Evolutionary conservation across 2,888 invertebrate species (phyloP).

Genomic region (Lochmaea crataegi): DNA sequence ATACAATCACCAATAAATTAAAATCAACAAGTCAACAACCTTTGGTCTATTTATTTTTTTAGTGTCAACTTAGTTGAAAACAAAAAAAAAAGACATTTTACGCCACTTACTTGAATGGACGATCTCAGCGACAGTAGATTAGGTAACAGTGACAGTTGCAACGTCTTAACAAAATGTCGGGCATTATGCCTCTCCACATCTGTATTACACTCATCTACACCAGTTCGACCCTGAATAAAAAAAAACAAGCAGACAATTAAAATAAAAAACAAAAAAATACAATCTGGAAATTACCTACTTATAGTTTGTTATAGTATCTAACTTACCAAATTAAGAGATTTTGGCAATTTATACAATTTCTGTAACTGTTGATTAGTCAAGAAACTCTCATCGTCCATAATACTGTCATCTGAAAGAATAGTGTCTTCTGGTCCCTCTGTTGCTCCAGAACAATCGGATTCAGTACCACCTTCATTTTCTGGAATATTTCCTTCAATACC

Average conservation of each 20-base stretch:
- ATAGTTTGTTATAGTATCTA: constrained; percentile 43
- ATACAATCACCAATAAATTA: too few species aligned
- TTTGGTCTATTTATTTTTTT: background rate
- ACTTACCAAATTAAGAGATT: constrained; percentile 68
- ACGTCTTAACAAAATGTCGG: constrained; percentile 81
- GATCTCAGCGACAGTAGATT: constrained; percentile 80
- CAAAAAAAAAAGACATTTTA: too few species aligned
- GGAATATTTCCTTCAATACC: constrained; percentile 65
- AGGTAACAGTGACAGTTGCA: constrained; percentile 81
- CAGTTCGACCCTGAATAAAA: constrained; percentile 59
- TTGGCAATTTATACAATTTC: constrained; percentile 70
- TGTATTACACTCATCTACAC: constrained; percentile 75
- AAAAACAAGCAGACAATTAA: constrained; percentile 39
- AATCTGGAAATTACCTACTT: too few species aligned
- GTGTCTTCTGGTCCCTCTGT: constrained; percentile 77
- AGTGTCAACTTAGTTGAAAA: constrained; percentile 5
- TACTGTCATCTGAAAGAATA: constrained; percentile 73
- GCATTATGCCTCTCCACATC: constrained; percentile 90
- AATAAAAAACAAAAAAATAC: background rate
- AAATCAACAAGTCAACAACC: too few species aligned
- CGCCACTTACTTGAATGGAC: constrained; percentile 75
- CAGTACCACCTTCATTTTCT: constrained; percentile 62
- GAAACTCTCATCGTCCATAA: constrained; percentile 83
- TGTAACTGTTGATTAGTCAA: constrained; percentile 64
- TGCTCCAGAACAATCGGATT: constrained; percentile 69